Evolutionary conservation across 2,888 invertebrate genomes (phyloP), one percentile per base, ranked within the genome.

Genomic region (Ochropleura plecta): DNA sequence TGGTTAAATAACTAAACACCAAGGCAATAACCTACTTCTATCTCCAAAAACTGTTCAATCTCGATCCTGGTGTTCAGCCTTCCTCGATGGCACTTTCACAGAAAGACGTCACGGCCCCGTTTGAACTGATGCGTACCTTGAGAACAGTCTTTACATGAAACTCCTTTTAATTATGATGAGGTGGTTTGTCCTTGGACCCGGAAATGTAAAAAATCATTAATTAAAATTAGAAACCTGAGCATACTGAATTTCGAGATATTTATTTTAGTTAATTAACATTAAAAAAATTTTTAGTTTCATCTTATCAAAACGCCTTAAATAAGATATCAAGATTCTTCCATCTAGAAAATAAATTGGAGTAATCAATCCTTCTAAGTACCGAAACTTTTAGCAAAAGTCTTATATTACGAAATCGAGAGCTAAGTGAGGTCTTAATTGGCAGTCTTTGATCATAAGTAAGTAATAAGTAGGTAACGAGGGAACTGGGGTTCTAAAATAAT

Each of bases 321-420:
- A 75, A 16, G 55, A 48, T 65, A 75, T 49, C 65, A 57, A 55
- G 48, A 30, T 42, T 30, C 14, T 49, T 2, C n/a, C 14, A 76
- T 76, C 44, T 57, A 0, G 30, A 49, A 57, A 76, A 67, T 49
- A 76, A 59, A 67, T 74, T 49, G 30, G 57, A 67, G 10, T 44
- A 20, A 76, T 75, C 8, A 76, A 76, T 76, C 67, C 30, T 59
- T 51, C 0, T n/a, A 75, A n/a, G 16, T 44, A 67, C 18, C 49
- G 2, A 59, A 59, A 76, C 8, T 76, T 67, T 40, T 18, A 46
- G 30, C 49, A 75, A 9, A 76, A 51, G 20, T 46, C 18, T 59
- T 9, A 46, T 46, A 75, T 59, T 18, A 59, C 67, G 16, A 57
- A 66, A 67, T 51, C 67, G 10, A 40, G 76, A 59, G 44, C 18